Conservation (phyloP, 1,140 invertebrate species). For the Tetramorium parvispinum region DNA sequence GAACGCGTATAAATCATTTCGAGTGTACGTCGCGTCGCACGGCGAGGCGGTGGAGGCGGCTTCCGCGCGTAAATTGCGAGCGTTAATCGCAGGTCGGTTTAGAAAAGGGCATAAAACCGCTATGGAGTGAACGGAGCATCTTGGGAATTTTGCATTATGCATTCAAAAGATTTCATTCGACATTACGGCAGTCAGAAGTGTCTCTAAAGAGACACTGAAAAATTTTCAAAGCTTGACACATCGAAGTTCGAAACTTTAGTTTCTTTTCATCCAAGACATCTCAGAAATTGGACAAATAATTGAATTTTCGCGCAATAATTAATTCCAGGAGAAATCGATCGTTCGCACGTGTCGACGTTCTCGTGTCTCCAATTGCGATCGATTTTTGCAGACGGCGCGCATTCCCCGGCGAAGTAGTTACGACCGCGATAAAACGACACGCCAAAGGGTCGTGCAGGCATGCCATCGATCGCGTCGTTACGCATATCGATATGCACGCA, state of each 20-base stretch:
- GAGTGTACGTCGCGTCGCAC: slow-evolving; percentile 46
- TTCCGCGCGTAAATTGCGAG: slow-evolving; percentile 58
- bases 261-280: not conserved
- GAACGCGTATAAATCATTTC: slow-evolving; percentile 58
- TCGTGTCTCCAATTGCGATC: slow-evolving; percentile 21
- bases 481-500: slow-evolving; percentile 58
- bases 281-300: not conserved
- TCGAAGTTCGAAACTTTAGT: not conserved
- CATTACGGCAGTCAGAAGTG: too few species aligned
- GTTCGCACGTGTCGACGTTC: slow-evolving; percentile 23
- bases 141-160: slow-evolving; percentile 5
- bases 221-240: not conserved
- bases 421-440: slow-evolving; percentile 51
- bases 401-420: slow-evolving; percentile 43
- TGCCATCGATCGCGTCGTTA: slow-evolving; percentile 34
- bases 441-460: slow-evolving; percentile 18
- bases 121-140: slow-evolving; percentile 11
- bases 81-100: slow-evolving; percentile 53
- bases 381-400: slow-evolving; percentile 49
- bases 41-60: slow-evolving; percentile 16
- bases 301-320: not conserved
- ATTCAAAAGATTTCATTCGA: not conserved
- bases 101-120: slow-evolving; percentile 27
- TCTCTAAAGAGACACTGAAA: not conserved
- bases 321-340: not conserved